These are phyloP conservation scores for Cataglyphis altisquamis DNA, from an alignment of 2,888 invertebrate genomes.

Conservation along the genomic window DNA sequence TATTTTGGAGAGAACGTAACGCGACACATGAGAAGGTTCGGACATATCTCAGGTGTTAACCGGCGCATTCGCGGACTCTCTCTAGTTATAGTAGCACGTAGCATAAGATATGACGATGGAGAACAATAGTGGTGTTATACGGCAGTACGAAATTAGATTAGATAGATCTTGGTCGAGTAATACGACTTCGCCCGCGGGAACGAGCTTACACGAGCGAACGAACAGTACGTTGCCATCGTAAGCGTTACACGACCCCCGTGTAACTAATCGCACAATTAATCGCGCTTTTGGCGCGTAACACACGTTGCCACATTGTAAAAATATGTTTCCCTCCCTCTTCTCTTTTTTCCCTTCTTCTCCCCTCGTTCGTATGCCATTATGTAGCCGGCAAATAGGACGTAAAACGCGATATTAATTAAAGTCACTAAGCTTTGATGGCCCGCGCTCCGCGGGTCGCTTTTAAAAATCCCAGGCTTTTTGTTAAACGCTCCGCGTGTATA, in stretches of 20 bases:
- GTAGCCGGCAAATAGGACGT: slow-evolving; percentile 20
- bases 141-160: slow-evolving; percentile 67
- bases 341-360: background rate
- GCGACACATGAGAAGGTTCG: background rate
- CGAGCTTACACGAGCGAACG: slow-evolving; percentile 24
- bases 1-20: background rate
- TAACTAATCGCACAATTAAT: slow-evolving; percentile 38
- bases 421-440: background rate
- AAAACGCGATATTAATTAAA: slow-evolving; percentile 48
- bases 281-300: slow-evolving; percentile 28
- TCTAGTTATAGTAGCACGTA: slow-evolving; percentile 22
- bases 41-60: slow-evolving; percentile 18
- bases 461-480: slow-evolving; percentile 28
- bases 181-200: slow-evolving; percentile 52
- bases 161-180: slow-evolving; percentile 65
- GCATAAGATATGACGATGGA: slow-evolving; percentile 35
- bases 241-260: slow-evolving; percentile 20
- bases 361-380: background rate
- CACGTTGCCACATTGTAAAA: slow-evolving; percentile 25
- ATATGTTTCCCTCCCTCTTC: background rate
- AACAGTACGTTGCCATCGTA: slow-evolving; percentile 37
- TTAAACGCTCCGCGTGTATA: slow-evolving; percentile 16
- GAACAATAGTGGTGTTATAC: slow-evolving; percentile 44
- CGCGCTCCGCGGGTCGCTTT: background rate
- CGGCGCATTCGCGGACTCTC: background rate